A percentile compares a stretch with the other conserved stretches of the same genome.
phyloP scores from a whole-genome alignment of 2,113 vertebrate genomes.

The Atherinomorus stipes region DNA sequence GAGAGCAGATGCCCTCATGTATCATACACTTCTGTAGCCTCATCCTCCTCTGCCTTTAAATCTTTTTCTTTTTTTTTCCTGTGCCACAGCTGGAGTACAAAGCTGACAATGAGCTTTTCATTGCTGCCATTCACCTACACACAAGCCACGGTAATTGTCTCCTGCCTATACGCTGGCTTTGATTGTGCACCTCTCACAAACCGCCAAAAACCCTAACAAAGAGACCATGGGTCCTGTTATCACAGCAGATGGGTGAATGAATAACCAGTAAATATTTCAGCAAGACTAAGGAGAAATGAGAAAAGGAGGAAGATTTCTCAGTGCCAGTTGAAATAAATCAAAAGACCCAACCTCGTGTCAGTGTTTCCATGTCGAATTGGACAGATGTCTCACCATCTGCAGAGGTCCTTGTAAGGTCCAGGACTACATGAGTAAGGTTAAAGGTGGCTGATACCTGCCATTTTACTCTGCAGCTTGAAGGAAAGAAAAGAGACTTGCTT shows the following conservation, averaged over 20 bases:
- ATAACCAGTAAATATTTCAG: constrained; percentile 44
- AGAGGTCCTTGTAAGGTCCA: constrained; percentile 40
- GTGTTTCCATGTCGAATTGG: constrained; percentile 64
- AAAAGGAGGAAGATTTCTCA: constrained; percentile 39
- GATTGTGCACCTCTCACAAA: constrained; percentile 59
- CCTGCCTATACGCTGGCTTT: constrained; percentile 53
- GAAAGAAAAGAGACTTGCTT: background rate
- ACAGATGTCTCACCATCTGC: constrained; percentile 77
- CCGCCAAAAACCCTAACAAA: constrained; percentile 51
- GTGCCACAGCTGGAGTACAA: constrained; percentile 59
- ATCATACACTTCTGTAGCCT: constrained; percentile 26
- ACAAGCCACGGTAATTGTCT: constrained; percentile 68
- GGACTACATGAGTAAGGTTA: constrained; percentile 32
- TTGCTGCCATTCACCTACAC: constrained; percentile 66
- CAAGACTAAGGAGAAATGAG: constrained; percentile 16
- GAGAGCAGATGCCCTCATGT: constrained; percentile 45
- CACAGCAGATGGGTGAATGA: constrained; percentile 52
- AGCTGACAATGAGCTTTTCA: constrained; percentile 69
- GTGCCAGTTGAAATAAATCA: constrained; percentile 69
- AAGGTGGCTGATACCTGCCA: constrained; percentile 27
- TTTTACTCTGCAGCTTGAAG: background rate
- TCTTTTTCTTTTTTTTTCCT: constrained; percentile 14
- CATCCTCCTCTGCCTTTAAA: constrained; percentile 43
- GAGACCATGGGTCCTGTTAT: constrained; percentile 42
- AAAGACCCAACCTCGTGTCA: constrained; percentile 62